Evolutionary conservation across 2,888 invertebrate species (phyloP), one percentile per base, ranked within the genome.

Genomic region (Macrostomum cliftonense): DNA sequence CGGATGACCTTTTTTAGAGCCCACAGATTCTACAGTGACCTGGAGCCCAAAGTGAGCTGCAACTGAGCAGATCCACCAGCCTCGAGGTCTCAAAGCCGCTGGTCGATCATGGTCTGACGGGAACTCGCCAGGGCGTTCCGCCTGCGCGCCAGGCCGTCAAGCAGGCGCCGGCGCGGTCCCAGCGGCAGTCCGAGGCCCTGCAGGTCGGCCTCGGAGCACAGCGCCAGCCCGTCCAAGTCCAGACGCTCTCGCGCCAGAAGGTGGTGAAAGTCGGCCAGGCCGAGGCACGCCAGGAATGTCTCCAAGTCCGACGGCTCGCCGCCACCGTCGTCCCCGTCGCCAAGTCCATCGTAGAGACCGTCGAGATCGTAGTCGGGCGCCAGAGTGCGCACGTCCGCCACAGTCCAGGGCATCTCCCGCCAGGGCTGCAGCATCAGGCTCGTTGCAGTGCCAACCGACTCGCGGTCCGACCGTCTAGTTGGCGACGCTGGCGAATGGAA

Each of bases 161-260:
- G 79, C 13, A 93, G 73, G 63, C 87, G 88, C 56, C 83, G 77
- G 57, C 87, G 79, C 0, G 88, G 88, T 0, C 91, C 91, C 40
- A 89, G 73, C 0, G 85, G 86, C 20, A 93, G 74, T 2, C 82
- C 83, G 11, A 91, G 71, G 28, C 17, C 12, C 61, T 81, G 80
- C 56, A 93, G 75, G 63, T 93, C 91, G 42, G 78, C 78, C 60
- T 91, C 89, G 0, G 83, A 83, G 2, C 91, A 75, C 53, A 88
- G 71, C 79, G 87, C 80, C 12, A 91, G 72, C 0, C 88, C 83
- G 50, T 86, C 83, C 57, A 91, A 72, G 73, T 91, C 89, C 40
- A 91, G 83, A 63, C 84, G 82, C 63, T 88, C 86, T 43, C 59
- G 52, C 52, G 82, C 79, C 17, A 67, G 79, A 58, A 79, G 77